Conservation (phyloP, 2,113 vertebrate genomes). For the Carassius carassius region DNA sequence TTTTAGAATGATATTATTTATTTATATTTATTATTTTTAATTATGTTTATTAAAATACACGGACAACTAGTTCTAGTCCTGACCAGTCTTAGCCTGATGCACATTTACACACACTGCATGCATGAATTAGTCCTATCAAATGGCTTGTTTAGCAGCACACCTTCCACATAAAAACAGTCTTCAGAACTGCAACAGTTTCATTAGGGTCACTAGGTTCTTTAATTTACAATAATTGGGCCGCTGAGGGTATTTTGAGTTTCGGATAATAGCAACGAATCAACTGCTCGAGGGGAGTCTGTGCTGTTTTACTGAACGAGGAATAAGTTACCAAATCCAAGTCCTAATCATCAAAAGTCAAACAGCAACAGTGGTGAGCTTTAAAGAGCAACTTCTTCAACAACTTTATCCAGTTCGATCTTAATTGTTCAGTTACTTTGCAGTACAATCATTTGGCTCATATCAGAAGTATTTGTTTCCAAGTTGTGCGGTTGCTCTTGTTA, state of each 20-base stretch:
- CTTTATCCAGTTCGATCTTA: slow-evolving; percentile 56
- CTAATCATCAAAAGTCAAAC: slow-evolving; percentile 23
- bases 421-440: slow-evolving; percentile 62
- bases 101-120: neutral
- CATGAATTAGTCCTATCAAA: slow-evolving; percentile 60
- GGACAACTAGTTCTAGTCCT: neutral
- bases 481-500: slow-evolving; percentile 38
- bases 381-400: slow-evolving; percentile 33
- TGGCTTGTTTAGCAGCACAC: slow-evolving; percentile 63
- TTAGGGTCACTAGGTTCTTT: slow-evolving; percentile 71
- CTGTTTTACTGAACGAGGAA: slow-evolving; percentile 26
- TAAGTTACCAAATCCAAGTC: slow-evolving; percentile 48
- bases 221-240: slow-evolving; percentile 72
- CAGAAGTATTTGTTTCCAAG: slow-evolving; percentile 37
- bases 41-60: neutral
- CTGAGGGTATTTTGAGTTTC: slow-evolving; percentile 54
- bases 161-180: slow-evolving; percentile 59
- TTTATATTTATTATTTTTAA: too few relatives aligned
- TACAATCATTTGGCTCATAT: slow-evolving; percentile 65
- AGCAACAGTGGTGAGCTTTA: slow-evolving; percentile 33
- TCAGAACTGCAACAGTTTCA: slow-evolving; percentile 66
- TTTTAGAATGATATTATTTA: neutral
- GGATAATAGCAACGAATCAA: slow-evolving; percentile 42
- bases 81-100: neutral
- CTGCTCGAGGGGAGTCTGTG: slow-evolving; percentile 30